Conservation (phyloP, 2,113 vertebrate species). For the Callopanchax toddi region DNA sequence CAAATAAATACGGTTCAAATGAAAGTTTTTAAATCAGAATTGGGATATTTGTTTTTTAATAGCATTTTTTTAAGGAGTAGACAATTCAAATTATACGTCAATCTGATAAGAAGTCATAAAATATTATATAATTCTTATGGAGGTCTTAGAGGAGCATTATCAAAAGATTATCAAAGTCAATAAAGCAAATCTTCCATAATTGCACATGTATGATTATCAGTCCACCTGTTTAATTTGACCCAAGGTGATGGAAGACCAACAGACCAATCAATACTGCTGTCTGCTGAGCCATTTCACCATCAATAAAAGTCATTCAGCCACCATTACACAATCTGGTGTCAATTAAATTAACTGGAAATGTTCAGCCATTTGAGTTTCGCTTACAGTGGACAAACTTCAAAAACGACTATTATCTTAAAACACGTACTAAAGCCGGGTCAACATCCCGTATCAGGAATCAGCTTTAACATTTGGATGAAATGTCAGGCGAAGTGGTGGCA, state of each 20-base stretch:
- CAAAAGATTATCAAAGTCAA: no score
- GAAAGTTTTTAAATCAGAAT: no score
- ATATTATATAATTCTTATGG: no score
- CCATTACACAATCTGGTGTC: no score
- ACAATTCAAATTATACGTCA: no score
- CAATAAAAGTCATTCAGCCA: no score
- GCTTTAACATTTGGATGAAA: slow-evolving; percentile 7
- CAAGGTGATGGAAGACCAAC: background rate
- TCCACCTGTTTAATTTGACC: background rate
- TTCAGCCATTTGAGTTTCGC: background rate
- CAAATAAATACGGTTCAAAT: background rate
- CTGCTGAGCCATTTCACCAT: background rate
- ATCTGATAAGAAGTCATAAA: no score
- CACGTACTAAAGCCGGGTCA: background rate
- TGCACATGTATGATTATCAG: background rate
- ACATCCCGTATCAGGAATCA: slow-evolving; percentile 1
- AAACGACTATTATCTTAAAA: background rate
- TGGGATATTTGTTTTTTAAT: no score
- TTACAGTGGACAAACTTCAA: background rate
- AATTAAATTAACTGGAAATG: no score
- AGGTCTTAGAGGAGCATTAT: no score
- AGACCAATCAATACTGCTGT: background rate
- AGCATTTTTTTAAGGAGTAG: no score
- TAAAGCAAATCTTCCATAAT: no score
- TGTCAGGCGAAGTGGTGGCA: slow-evolving; percentile 3